phyloP scores from a whole-genome alignment of 2,797 vertebrate species.

The Crenichthys baileyi region DNA sequence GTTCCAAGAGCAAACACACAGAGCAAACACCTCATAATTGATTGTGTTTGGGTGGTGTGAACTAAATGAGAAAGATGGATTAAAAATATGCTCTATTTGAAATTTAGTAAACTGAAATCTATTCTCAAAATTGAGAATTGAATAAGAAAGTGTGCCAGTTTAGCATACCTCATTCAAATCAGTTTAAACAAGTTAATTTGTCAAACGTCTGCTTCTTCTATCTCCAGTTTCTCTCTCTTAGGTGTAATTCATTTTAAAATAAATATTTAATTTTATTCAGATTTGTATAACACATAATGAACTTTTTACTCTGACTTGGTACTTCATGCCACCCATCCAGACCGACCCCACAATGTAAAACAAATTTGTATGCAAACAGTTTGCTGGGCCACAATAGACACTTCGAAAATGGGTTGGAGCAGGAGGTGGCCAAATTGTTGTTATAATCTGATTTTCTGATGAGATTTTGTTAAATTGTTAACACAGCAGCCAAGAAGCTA shows the following conservation, averaged over 20 bases:
- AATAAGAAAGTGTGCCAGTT: not conserved
- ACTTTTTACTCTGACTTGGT: not conserved
- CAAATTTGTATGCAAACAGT: not conserved
- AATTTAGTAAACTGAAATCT: not conserved
- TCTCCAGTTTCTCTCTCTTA: no score
- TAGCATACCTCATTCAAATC: not conserved
- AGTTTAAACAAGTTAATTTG: not conserved
- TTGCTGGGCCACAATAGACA: not conserved
- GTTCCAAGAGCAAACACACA: conserved; percentile 45
- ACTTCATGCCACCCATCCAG: no score
- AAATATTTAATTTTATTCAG: not conserved
- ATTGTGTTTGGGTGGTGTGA: conserved; percentile 58
- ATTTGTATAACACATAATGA: no score
- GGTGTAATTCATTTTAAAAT: not conserved
- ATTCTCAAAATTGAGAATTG: no score
- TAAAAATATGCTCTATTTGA: conserved; percentile 22
- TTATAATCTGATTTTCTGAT: not conserved
- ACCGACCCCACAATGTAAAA: not conserved
- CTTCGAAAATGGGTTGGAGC: not conserved
- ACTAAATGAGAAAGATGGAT: conserved; percentile 32
- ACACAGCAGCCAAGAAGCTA: not conserved
- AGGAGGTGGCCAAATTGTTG: not conserved
- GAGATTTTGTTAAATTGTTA: not conserved
- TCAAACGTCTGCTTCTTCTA: not conserved
- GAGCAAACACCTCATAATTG: conserved; percentile 64